A percentile compares a stretch with the other conserved stretches of the same genome.
Evolutionary conservation across 2,888 invertebrate genomes (phyloP).

Genomic region (Parnassius mnemosyne): DNA sequence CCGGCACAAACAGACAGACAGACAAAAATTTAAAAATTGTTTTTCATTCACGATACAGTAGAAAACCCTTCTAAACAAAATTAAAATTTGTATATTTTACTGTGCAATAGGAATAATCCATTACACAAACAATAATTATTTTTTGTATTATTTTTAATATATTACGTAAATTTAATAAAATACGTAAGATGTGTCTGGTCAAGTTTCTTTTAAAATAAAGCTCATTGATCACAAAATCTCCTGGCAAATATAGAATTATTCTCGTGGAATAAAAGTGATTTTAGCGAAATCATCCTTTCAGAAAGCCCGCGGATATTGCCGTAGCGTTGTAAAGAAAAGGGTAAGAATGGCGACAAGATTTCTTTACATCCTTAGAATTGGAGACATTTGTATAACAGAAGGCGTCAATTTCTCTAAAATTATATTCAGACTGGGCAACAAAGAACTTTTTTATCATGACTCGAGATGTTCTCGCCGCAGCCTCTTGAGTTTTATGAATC

Average conservation of each 20-base stretch:
- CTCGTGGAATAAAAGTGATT: background rate
- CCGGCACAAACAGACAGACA: too few species aligned
- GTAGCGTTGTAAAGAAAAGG: background rate
- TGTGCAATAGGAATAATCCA: too few species aligned
- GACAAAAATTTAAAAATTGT: too few species aligned
- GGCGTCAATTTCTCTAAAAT: background rate
- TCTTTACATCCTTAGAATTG: background rate
- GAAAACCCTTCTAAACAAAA: too few species aligned
- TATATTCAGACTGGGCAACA: background rate
- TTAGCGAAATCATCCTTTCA: background rate
- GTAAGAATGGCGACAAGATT: slow-evolving; percentile 1
- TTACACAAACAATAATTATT: too few species aligned
- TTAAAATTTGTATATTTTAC: background rate
- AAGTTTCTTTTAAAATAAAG: too few species aligned
- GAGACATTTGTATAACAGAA: background rate
- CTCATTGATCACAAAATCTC: background rate
- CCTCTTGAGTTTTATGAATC: background rate
- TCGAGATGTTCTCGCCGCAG: background rate
- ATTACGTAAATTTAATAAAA: too few species aligned
- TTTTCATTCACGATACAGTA: too few species aligned
- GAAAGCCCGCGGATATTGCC: background rate
- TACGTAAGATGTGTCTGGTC: background rate
- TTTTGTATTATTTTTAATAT: too few species aligned
- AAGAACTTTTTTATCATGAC: background rate
- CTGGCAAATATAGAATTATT: background rate